These are phyloP conservation scores for Chaetophractus vellerosus DNA, from an alignment of 2,797 vertebrate genomes.

Conservation along the genomic window DNA sequence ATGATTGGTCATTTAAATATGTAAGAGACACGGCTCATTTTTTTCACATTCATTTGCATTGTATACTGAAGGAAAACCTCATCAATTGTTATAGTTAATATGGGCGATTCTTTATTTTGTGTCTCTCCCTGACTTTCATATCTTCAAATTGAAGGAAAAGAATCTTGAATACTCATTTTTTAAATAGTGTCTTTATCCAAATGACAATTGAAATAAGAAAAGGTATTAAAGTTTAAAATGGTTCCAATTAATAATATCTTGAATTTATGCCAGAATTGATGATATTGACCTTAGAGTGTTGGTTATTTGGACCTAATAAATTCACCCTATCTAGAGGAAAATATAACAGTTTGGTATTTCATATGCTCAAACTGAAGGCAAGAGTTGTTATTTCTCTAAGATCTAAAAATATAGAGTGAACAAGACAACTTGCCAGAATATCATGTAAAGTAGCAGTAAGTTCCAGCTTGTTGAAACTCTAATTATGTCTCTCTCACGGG, in stretches of 20 bases:
- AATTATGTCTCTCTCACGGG: background rate
- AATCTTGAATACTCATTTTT: background rate
- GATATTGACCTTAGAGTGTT: background rate
- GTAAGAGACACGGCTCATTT: background rate
- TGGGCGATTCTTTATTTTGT: background rate
- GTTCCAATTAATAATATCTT: background rate
- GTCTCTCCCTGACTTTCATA: background rate
- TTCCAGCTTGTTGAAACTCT: background rate
- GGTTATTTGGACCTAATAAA: background rate
- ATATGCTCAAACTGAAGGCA: background rate
- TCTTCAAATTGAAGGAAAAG: background rate
- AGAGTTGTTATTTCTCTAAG: background rate
- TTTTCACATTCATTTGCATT: background rate
- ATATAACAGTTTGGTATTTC: background rate
- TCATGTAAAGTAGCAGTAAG: background rate
- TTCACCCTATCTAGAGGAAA: background rate
- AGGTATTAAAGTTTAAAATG: background rate
- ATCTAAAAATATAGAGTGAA: background rate
- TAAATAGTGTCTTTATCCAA: background rate
- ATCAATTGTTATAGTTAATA: slow-evolving; percentile 13
- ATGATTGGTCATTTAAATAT: background rate
- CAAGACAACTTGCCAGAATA: background rate
- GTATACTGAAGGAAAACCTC: background rate
- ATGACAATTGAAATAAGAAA: background rate
- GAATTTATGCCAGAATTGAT: background rate